phyloP scores from a whole-genome alignment of 2,797 vertebrate genomes.

The Notolabrus celidotus region DNA sequence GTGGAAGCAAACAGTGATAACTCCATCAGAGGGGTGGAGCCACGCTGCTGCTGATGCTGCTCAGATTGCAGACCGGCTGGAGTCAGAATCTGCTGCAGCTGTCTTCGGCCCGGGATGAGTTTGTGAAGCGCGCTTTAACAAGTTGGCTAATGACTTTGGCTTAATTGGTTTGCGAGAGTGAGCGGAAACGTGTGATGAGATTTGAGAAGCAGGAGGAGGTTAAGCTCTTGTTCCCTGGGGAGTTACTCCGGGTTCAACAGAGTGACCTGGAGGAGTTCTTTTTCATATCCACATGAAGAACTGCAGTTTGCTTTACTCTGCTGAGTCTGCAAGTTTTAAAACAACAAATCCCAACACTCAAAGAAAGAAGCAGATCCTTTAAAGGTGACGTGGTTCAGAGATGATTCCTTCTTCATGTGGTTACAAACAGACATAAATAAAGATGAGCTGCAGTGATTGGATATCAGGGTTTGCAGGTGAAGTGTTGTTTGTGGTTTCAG shows the following conservation, averaged over 20 bases:
- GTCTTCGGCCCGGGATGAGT: neutral
- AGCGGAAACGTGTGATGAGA: slow-evolving; percentile 39
- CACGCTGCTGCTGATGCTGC: neutral
- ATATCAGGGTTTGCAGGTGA: neutral
- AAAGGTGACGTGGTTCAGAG: too few species aligned
- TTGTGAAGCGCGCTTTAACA: neutral
- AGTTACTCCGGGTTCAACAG: neutral
- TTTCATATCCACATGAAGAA: neutral
- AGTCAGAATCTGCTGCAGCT: slow-evolving; percentile 14
- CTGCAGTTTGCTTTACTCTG: neutral
- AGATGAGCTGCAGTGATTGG: neutral
- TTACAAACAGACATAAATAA: neutral
- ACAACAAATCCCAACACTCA: too few species aligned
- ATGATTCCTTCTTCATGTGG: too few species aligned
- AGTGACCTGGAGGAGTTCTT: neutral
- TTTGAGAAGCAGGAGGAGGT: slow-evolving; percentile 6
- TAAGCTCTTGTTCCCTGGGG: slow-evolving; percentile 9
- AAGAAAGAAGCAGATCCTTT: too few species aligned
- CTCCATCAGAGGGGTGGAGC: slow-evolving; percentile 35
- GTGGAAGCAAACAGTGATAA: neutral
- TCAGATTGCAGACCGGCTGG: slow-evolving; percentile 23
- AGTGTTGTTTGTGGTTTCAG: slow-evolving; percentile 4
- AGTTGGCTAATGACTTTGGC: slow-evolving; percentile 37
- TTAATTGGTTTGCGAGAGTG: slow-evolving; percentile 47
- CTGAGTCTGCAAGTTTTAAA: neutral